These are phyloP conservation scores for Noctua fimbriata DNA, from an alignment of 2,888 invertebrate genomes.

Conservation along the genomic window DNA sequence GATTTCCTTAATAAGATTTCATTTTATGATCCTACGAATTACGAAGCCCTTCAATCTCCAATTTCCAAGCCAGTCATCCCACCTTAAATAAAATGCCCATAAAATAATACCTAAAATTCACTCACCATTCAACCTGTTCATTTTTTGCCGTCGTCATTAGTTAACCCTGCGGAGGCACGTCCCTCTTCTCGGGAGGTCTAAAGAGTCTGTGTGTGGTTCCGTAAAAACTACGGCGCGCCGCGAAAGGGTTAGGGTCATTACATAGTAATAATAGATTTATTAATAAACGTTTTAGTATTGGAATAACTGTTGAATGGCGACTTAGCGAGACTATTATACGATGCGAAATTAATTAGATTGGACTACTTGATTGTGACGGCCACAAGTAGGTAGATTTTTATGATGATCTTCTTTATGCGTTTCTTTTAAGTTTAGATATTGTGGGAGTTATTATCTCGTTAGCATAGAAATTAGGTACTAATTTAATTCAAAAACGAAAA, in stretches of 20 bases:
- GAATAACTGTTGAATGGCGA: neutral
- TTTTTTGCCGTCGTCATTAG: slow-evolving; percentile 67
- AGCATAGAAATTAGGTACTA: neutral
- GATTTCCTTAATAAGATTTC: neutral
- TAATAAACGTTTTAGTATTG: slow-evolving; percentile 34
- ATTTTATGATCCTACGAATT: slow-evolving; percentile 9
- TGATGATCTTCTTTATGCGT: neutral
- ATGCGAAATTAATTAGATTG: neutral
- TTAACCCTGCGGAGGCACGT: slow-evolving; percentile 62
- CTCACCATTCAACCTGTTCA: slow-evolving; percentile 31
- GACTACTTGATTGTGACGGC: neutral
- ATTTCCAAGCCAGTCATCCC: slow-evolving; percentile 7
- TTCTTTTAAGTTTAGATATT: neutral
- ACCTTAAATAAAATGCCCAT: slow-evolving; percentile 41
- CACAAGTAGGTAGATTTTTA: neutral
- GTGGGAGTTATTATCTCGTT: neutral
- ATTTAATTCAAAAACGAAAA: no score
- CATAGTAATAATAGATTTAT: slow-evolving; percentile 49
- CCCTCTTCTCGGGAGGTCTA: slow-evolving; percentile 65
- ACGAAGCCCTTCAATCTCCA: slow-evolving; percentile 5
- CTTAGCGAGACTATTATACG: neutral
- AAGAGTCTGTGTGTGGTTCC: slow-evolving; percentile 64
- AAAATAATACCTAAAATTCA: slow-evolving; percentile 46
- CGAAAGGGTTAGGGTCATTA: slow-evolving; percentile 51
- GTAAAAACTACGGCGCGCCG: slow-evolving; percentile 55